These are phyloP conservation scores for Ascaphus truei DNA, from an alignment of 2,113 vertebrate genomes.

Conservation along the genomic window DNA sequence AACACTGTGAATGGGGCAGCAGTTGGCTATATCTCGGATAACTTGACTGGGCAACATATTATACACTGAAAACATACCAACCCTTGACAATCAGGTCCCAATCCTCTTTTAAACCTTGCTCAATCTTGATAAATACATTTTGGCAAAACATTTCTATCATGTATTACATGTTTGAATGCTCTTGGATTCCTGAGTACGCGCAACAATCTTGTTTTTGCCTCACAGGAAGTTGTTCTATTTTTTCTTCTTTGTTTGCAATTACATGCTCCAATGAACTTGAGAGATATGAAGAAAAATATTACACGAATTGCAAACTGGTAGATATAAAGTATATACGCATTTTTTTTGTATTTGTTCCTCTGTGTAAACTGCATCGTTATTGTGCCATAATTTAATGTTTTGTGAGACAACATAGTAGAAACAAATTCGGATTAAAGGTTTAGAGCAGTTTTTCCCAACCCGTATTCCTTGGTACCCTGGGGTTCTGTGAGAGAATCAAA, in stretches of 20 bases:
- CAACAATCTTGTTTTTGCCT: constrained; percentile 32
- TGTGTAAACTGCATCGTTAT: constrained; percentile 10
- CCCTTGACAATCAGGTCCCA: neutral
- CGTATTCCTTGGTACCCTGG: no score
- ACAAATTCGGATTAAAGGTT: no score
- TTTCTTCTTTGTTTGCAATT: constrained; percentile 34
- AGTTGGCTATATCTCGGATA: no score
- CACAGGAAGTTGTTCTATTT: constrained; percentile 34
- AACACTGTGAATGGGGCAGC: no score
- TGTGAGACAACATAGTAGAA: neutral
- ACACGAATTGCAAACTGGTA: constrained; percentile 37
- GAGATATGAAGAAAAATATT: constrained; percentile 38
- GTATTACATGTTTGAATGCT: constrained; percentile 34
- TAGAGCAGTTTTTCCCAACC: no score
- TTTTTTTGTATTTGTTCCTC: constrained; percentile 21
- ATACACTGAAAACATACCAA: no score
- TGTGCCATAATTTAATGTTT: neutral
- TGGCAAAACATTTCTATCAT: constrained; percentile 22
- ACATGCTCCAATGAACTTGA: constrained; percentile 28
- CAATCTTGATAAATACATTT: constrained; percentile 30
- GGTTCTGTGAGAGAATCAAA: no score
- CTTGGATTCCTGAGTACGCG: constrained; percentile 30
- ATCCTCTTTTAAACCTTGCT: constrained; percentile 3
- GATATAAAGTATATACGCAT: constrained; percentile 31
- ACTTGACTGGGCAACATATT: no score